Percentiles rank a stretch among this genome's conserved stretches.
Conservation (phyloP, 2,797 vertebrate species). For the Bovichtus diacanthus region DNA sequence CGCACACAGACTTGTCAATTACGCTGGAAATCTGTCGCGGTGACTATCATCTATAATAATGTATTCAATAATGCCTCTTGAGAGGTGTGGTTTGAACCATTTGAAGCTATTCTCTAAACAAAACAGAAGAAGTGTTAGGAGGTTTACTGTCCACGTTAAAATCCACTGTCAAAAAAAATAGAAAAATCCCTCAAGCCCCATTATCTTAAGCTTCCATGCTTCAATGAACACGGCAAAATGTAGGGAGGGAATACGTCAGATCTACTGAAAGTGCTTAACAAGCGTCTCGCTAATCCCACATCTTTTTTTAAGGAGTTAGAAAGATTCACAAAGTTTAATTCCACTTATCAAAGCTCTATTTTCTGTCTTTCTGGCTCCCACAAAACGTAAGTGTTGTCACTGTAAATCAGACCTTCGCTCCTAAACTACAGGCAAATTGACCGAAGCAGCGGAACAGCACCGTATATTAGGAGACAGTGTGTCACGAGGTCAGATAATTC, state of each 20-base stretch:
- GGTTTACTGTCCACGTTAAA: slow-evolving; percentile 32
- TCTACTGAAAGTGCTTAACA: slow-evolving; percentile 24
- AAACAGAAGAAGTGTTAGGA: neutral
- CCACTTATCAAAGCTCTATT: slow-evolving; percentile 47
- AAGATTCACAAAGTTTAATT: slow-evolving; percentile 48
- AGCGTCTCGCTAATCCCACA: slow-evolving; percentile 74
- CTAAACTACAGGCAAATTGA: slow-evolving; percentile 47
- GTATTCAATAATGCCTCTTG: neutral
- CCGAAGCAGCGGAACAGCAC: slow-evolving; percentile 31
- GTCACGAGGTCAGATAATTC: slow-evolving; percentile 75
- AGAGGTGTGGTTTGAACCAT: neutral
- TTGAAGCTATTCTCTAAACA: slow-evolving; percentile 9
- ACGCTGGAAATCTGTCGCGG: neutral
- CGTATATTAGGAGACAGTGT: slow-evolving; percentile 79
- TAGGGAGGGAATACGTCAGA: slow-evolving; percentile 50
- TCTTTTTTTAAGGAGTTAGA: slow-evolving; percentile 41
- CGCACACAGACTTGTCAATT: slow-evolving; percentile 25
- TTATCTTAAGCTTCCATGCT: slow-evolving; percentile 52
- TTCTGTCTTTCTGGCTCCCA: slow-evolving; percentile 21
- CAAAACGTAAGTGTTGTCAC: slow-evolving; percentile 14
- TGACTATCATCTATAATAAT: neutral
- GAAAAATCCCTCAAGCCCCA: slow-evolving; percentile 19
- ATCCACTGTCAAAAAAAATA: slow-evolving; percentile 13
- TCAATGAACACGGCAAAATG: slow-evolving; percentile 38
- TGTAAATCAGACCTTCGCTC: slow-evolving; percentile 66